phyloP scores from a whole-genome alignment of 2,113 vertebrate genomes.

The Tragelaphus strepsiceros region DNA sequence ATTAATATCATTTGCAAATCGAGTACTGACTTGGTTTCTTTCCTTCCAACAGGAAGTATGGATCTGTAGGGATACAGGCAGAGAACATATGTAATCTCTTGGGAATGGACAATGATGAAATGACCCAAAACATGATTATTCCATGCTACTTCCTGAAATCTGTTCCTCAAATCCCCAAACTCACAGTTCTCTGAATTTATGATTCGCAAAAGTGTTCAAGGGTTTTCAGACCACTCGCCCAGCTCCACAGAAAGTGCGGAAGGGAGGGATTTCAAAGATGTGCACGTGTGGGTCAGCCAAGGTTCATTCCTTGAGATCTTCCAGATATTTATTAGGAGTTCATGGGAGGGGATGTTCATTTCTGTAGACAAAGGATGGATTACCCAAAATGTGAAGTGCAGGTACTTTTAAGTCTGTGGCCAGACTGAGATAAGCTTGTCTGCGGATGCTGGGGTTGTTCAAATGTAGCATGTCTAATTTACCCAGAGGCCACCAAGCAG shows the following conservation, averaged over 20 bases:
- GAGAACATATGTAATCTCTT: slow-evolving; percentile 71
- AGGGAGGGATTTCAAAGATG: slow-evolving; percentile 78
- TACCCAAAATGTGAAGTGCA: slow-evolving; percentile 61
- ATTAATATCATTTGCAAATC: slow-evolving; percentile 72
- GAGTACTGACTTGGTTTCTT: slow-evolving; percentile 57
- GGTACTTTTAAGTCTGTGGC: slow-evolving; percentile 64
- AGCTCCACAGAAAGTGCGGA: slow-evolving; percentile 71
- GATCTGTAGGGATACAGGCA: slow-evolving; percentile 58
- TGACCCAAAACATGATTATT: slow-evolving; percentile 77
- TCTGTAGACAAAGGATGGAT: slow-evolving; percentile 51
- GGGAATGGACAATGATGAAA: slow-evolving; percentile 73
- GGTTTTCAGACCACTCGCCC: slow-evolving; percentile 74
- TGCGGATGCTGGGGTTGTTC: slow-evolving; percentile 13
- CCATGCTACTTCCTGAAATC: slow-evolving; percentile 79
- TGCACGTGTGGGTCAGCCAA: slow-evolving; percentile 79
- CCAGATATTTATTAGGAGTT: slow-evolving; percentile 77
- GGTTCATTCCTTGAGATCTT: slow-evolving; percentile 79
- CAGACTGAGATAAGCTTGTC: slow-evolving; percentile 69
- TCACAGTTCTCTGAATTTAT: slow-evolving; percentile 75
- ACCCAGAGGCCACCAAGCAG: slow-evolving; percentile 32
- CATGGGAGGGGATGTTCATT: slow-evolving; percentile 64
- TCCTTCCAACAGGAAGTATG: slow-evolving; percentile 76
- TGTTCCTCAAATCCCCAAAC: slow-evolving; percentile 71
- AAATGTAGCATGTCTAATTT: slow-evolving; percentile 37
- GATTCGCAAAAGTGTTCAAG: slow-evolving; percentile 71